phyloP scores from a whole-genome alignment of 2,888 invertebrate genomes.

The Tenodera sinensis region DNA sequence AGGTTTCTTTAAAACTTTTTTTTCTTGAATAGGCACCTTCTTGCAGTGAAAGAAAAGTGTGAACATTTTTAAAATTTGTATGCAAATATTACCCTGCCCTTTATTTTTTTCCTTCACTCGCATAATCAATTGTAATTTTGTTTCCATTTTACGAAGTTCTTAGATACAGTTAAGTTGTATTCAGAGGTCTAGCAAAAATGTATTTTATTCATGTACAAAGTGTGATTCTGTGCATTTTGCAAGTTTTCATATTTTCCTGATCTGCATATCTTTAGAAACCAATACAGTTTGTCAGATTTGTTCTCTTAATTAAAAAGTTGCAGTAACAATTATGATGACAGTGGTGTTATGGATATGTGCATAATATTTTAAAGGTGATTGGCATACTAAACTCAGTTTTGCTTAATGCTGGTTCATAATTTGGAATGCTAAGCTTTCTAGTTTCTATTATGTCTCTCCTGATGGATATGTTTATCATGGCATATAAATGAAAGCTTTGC shows the following conservation, averaged over 20 bases:
- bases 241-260: neutral
- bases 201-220: conserved; percentile 2
- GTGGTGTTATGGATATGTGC: neutral
- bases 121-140: conserved; percentile 1
- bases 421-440: neutral
- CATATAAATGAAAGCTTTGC: neutral
- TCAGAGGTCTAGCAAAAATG: neutral
- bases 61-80: neutral
- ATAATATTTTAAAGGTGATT: neutral
- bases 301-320: neutral
- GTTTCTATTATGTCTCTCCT: neutral
- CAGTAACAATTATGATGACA: neutral
- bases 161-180: neutral
- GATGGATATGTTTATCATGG: neutral
- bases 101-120: neutral
- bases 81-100: neutral
- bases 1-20: conserved; percentile 3
- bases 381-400: neutral
- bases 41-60: neutral
- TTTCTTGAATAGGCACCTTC: neutral
- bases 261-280: neutral
- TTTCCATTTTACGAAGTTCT: neutral
- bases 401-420: neutral
- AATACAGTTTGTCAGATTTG: neutral
- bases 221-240: neutral